These are phyloP conservation scores for Zeuzera pyrina DNA, from an alignment of 2,888 invertebrate genomes.

Conservation along the genomic window DNA sequence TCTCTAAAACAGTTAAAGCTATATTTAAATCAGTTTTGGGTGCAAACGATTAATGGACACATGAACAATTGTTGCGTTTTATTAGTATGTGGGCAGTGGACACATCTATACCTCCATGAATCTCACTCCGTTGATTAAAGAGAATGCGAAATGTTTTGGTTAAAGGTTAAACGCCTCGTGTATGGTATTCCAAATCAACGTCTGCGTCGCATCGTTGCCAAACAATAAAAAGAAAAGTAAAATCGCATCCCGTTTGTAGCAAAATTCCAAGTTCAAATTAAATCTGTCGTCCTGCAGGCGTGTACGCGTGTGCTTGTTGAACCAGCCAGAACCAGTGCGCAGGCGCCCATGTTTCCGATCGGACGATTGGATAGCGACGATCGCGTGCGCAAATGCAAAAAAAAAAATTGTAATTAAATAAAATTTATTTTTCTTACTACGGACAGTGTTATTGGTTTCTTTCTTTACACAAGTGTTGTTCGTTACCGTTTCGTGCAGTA, in stretches of 20 bases:
- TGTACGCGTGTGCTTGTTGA: slow-evolving; percentile 11
- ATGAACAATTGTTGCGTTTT: too few species aligned
- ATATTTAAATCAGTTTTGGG: too few species aligned
- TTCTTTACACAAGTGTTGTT: slow-evolving; percentile 25
- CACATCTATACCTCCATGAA: too few species aligned
- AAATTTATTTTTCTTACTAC: slow-evolving; percentile 17
- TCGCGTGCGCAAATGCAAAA: slow-evolving; percentile 36
- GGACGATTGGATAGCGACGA: slow-evolving; percentile 44
- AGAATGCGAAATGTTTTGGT: slow-evolving; percentile 22
- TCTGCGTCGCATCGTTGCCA: slow-evolving; percentile 21
- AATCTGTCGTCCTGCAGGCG: slow-evolving; percentile 30
- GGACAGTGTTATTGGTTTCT: slow-evolving; percentile 7
- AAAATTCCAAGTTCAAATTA: slow-evolving; percentile 53
- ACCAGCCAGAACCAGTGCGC: slow-evolving; percentile 36
- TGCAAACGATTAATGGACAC: too few species aligned
- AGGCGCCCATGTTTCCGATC: slow-evolving; percentile 49
- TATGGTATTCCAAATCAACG: slow-evolving; percentile 33
- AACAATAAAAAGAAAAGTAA: slow-evolving; percentile 49
- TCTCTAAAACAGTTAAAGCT: too few species aligned
- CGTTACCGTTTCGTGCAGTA: slow-evolving; percentile 11
- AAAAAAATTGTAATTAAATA: slow-evolving; percentile 20
- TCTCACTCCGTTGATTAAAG: too few species aligned
- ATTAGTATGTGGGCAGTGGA: too few species aligned
- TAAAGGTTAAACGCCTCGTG: slow-evolving; percentile 40
- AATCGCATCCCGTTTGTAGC: slow-evolving; percentile 42